These are phyloP conservation scores for Tridacna crocea DNA, from an alignment of 2,888 invertebrate genomes.

Conservation along the genomic window DNA sequence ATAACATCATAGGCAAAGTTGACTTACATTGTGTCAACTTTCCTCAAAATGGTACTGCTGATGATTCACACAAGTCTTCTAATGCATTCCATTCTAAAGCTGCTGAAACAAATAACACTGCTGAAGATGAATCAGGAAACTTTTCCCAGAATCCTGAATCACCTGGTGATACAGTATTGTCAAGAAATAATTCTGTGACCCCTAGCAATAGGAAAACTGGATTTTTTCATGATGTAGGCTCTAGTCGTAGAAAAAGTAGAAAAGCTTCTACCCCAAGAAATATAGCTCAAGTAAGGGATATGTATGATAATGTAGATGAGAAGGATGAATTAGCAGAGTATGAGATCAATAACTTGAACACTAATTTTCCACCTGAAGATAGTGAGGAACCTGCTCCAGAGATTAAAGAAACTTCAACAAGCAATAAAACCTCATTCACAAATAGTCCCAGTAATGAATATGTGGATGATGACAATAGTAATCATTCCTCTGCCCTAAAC, in stretches of 20 bases:
- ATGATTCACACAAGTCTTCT: neutral
- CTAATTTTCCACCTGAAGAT: slow-evolving; percentile 70
- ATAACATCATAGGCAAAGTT: slow-evolving; percentile 57
- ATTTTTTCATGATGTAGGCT: slow-evolving; percentile 21
- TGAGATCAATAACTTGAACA: slow-evolving; percentile 73
- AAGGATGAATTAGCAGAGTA: slow-evolving; percentile 76
- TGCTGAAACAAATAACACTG: neutral
- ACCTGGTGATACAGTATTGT: neutral
- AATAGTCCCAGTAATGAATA: slow-evolving; percentile 17
- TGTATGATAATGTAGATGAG: slow-evolving; percentile 64
- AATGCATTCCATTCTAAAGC: neutral
- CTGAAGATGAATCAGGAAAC: neutral
- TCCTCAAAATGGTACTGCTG: neutral
- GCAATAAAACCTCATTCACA: slow-evolving; percentile 22
- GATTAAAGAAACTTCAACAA: slow-evolving; percentile 24
- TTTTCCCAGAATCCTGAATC: neutral
- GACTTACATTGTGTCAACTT: slow-evolving; percentile 42
- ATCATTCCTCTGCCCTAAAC: slow-evolving; percentile 32
- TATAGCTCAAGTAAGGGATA: slow-evolving; percentile 84
- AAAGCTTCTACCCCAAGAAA: slow-evolving; percentile 90
- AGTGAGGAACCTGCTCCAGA: slow-evolving; percentile 25
- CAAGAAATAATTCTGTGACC: neutral
- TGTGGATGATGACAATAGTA: slow-evolving; percentile 37
- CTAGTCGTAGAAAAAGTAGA: slow-evolving; percentile 65
- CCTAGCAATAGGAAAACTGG: neutral